phyloP scores from a whole-genome alignment of 2,113 vertebrate species.

The Albula goreensis region DNA sequence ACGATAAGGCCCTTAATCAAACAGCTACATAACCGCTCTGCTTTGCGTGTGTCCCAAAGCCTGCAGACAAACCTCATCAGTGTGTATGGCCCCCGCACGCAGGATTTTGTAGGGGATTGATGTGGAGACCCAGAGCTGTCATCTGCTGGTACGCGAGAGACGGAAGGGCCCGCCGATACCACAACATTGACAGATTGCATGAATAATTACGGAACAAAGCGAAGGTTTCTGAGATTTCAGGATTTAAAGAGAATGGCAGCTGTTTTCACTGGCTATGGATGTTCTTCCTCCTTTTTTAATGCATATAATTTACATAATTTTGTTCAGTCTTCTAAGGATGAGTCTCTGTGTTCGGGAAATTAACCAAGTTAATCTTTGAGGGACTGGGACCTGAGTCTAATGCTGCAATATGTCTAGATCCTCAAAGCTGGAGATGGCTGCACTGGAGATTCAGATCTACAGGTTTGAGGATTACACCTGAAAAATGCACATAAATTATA shows the following conservation, averaged over 20 bases:
- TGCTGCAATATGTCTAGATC: neutral
- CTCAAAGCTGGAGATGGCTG: neutral
- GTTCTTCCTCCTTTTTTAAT: constrained; percentile 60
- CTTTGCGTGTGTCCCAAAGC: neutral
- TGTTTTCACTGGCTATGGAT: constrained; percentile 54
- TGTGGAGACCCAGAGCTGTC: neutral
- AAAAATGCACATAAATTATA: neutral
- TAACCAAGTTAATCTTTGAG: constrained; percentile 27
- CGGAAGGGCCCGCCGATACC: constrained; percentile 51
- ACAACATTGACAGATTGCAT: constrained; percentile 69
- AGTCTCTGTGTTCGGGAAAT: constrained; percentile 29
- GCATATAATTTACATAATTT: constrained; percentile 69
- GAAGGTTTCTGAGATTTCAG: constrained; percentile 64
- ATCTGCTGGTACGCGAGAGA: constrained; percentile 10
- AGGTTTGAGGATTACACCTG: neutral
- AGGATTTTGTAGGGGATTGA: neutral
- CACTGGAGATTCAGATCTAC: neutral
- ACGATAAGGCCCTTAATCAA: neutral
- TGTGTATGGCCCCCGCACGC: neutral
- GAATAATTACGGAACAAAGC: constrained; percentile 70
- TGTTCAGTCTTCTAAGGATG: constrained; percentile 26
- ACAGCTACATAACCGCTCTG: neutral
- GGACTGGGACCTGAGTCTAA: neutral
- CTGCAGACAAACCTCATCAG: neutral
- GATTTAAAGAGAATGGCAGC: constrained; percentile 65